Base-by-base conservation (phyloP, 2,113 vertebrate species). In the Pelodiscus sinensis region DNA sequence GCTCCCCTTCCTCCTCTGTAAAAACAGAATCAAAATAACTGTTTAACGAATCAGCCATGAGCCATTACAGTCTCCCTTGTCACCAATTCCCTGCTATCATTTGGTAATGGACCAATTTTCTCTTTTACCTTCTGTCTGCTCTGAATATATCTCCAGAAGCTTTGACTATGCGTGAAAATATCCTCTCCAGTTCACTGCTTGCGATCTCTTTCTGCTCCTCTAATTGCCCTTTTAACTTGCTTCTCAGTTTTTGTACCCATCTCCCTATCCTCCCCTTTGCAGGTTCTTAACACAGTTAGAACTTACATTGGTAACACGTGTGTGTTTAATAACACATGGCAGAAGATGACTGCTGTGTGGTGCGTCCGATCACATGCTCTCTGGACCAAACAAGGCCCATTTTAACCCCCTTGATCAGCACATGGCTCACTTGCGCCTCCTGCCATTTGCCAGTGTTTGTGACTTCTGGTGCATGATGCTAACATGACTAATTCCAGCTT, bases 191-290 rank as follows among this genome's bases (percentile, higher is more conserved):
- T 96, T 96, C 97, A 91, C 89, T 94, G 90, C 94, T 97, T 82
- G 8, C 75, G 94, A 95, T 97, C 96, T 98, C 97, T 96, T 96
- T 97, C 97, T 97, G 95, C 85, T 97, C 96, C 96, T 97, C 97
- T 97, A 97, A 97, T 97, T 97, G 97, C 96, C 96, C 96, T 97
- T 97, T 98, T 97, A 98, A 98, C 97, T 98, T 91, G 86, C 96
- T 88, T 92, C 15, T 87, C 94, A 96, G 50, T 96, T 97, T 97
- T 77, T 79, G 92, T 95, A 93, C 96, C 95, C 96, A 95, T 97
- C 96, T 97, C 91, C 91, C 73, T 58, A 95, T 93, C 95, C 96
- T 96, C 90, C 92, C 94, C 94, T 93, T 94, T 96, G 54, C 93
- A 97, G 95, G 88, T 96, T 96, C 97, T 97, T 97, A 98, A 98